Percentiles rank a stretch among this genome's conserved stretches.
These are phyloP conservation scores for Corvus moneduloides DNA, from an alignment of 2,113 vertebrate genomes.

Conservation along the genomic window DNA sequence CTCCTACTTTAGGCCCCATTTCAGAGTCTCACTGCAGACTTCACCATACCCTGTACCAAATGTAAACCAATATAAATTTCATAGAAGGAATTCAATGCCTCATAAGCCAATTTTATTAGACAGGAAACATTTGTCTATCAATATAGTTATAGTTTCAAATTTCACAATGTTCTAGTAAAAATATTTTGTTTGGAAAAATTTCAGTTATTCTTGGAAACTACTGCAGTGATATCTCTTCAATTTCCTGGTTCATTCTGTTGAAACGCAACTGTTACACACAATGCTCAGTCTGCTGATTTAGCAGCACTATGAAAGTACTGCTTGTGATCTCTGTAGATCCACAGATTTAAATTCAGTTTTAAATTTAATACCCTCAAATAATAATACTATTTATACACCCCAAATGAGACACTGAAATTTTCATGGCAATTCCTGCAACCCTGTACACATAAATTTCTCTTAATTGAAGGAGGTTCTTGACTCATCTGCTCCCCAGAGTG, in stretches of 20 bases:
- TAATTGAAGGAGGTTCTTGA: background rate
- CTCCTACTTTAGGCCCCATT: background rate
- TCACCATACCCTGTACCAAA: background rate
- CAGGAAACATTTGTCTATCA: background rate
- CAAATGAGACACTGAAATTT: background rate
- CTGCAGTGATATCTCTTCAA: background rate
- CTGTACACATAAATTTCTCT: background rate
- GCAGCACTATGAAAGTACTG: background rate
- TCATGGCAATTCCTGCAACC: background rate
- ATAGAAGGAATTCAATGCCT: background rate
- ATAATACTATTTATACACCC: background rate
- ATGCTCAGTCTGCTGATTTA: background rate
- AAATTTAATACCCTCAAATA: background rate
- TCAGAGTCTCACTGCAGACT: background rate
- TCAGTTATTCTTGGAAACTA: background rate
- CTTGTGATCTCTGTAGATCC: background rate
- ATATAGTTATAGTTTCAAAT: background rate
- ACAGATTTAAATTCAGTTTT: background rate
- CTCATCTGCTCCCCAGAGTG: background rate
- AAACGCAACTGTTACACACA: background rate
- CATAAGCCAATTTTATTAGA: background rate
- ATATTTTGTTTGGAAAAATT: background rate
- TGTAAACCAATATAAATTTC: background rate
- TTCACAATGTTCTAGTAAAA: background rate
- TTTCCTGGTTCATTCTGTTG: background rate